Conservation (phyloP, 2,797 vertebrate species). For the Gobionotothen gibberifrons region DNA sequence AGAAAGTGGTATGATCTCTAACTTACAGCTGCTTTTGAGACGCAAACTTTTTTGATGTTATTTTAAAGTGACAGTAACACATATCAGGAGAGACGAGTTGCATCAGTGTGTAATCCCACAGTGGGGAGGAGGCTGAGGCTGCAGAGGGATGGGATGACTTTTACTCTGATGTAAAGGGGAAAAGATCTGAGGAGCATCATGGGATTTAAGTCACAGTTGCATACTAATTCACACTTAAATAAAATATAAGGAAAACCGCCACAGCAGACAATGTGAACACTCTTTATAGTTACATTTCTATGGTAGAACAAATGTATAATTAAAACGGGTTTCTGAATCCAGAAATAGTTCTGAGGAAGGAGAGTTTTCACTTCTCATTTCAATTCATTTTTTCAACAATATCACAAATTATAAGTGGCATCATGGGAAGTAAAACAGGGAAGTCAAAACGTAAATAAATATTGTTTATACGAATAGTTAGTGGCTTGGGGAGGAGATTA, state of each 20-base stretch:
- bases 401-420: not conserved
- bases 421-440: not conserved
- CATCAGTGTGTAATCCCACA: not conserved
- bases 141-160: not conserved
- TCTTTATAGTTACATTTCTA: not conserved
- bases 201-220: not conserved
- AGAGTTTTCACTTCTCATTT: conserved; percentile 2
- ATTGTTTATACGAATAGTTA: not conserved
- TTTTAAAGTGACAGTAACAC: conserved; percentile 14
- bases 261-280: not conserved
- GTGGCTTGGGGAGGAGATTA: not conserved
- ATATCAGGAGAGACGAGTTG: not conserved
- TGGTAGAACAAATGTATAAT: too few species aligned
- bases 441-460: conserved; percentile 1
- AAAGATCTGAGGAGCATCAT: not conserved
- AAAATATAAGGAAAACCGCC: not conserved
- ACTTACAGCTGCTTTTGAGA: conserved; percentile 8
- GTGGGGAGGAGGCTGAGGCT: conserved; percentile 26
- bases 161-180: not conserved
- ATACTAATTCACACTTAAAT: not conserved
- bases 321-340: not conserved
- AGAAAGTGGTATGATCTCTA: conserved; percentile 3
- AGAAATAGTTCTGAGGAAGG: not conserved
- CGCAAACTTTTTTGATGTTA: conserved; percentile 11
- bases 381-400: conserved; percentile 5